Evolutionary conservation across 2,888 invertebrate genomes (phyloP).

Genomic region (Clunio marinus): DNA sequence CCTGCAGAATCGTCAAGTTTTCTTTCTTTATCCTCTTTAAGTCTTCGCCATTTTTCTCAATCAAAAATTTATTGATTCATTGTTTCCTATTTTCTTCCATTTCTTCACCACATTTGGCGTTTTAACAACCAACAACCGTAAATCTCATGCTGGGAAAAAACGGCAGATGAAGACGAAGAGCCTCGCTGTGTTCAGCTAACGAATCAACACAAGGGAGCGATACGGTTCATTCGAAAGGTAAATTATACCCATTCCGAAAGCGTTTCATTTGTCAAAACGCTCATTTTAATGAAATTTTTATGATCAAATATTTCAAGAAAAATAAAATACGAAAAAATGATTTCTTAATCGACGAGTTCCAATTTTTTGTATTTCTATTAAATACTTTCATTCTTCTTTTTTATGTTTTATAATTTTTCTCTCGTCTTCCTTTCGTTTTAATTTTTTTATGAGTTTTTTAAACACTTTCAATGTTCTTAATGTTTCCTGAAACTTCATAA

Average conservation of each 20-base stretch:
- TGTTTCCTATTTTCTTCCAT: conserved; percentile 22
- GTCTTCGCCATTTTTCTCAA: background rate
- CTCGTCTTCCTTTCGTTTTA: background rate
- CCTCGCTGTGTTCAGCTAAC: conserved; percentile 78
- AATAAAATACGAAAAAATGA: conserved; percentile 4
- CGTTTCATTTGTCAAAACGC: background rate
- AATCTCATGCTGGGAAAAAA: background rate
- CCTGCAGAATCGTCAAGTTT: no score
- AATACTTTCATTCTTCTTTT: conserved; percentile 4
- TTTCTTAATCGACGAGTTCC: conserved; percentile 17
- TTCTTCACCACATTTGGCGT: background rate
- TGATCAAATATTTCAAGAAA: background rate
- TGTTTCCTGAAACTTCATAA: no score
- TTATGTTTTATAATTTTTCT: background rate
- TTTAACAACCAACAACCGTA: background rate
- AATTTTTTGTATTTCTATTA: no score
- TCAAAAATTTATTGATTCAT: conserved; percentile 21
- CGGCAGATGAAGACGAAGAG: conserved; percentile 72
- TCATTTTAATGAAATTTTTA: conserved; percentile 14
- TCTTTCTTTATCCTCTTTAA: no score
- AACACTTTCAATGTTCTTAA: no score
- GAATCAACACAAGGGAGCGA: conserved; percentile 82
- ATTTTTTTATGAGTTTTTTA: no score
- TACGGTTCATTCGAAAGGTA: conserved; percentile 88
- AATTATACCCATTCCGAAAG: conserved; percentile 45